Evolutionary conservation across 1,140 invertebrate species (phyloP), one percentile per base, ranked within the genome.

Genomic region (Rhizoglyphus robini): DNA sequence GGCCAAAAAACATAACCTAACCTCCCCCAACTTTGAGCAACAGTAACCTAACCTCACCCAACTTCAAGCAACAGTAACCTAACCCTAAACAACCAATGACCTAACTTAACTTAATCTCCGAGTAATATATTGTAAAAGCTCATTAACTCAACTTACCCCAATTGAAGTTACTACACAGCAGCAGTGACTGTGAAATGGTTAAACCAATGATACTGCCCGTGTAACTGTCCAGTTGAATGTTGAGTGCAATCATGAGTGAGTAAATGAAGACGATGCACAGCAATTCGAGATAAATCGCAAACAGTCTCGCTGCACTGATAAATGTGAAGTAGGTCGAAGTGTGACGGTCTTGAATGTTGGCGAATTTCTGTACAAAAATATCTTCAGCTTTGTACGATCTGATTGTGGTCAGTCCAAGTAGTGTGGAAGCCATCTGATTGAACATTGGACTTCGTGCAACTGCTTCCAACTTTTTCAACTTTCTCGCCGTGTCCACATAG

Each of bases 251-350:
- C 2, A 75, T 71, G 0, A 78, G 74, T 32, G 70, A 74, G 0
- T 82, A 77, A 18, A 96, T 85, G 71, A 83, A 87, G 15, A 79
- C 54, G 11, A 84, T 79, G 65, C 84, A 88, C 0, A 90, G 78
- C 60, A 84, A 78, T 73, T 91, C 88, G 32, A 96, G 73, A 78
- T 84, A 85, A 34, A 91, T 81, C 0, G 86, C 86, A 73, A 96
- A 88, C 67, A 90, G 88, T 57, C 89, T 80, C 67, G 83, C 87
- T 15, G 86, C 85, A 13, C 83, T 77, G 3, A 92, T 76, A 63
- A 85, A 86, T 48, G 89, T 75, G 71, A 83, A 88, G 79, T 82
- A 87, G 0, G 84, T 80, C 1, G 83, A 80, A 4, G 84, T 84
- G 70, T 87, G 86, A 2, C 84, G 72, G 73, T 91, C 81, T 75